phyloP scores from a whole-genome alignment of 2,888 invertebrate genomes.

The Drosophila algonquin region DNA sequence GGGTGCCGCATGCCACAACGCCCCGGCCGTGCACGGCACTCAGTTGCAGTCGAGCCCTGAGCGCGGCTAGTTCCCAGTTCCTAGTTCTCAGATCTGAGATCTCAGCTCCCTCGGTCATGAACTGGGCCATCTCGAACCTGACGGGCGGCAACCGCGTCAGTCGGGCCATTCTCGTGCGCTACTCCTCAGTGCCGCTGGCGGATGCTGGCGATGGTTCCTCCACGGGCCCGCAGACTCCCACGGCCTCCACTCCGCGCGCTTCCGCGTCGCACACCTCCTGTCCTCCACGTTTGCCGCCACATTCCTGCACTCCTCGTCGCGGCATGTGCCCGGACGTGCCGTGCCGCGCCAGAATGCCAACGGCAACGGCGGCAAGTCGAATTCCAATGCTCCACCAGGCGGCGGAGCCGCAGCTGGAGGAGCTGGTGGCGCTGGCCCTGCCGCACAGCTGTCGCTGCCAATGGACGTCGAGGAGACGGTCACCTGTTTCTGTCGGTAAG shows the following conservation, averaged over 20 bases:
- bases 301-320: slow-evolving; percentile 73
- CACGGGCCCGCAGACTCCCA: slow-evolving; percentile 69
- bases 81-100: background rate
- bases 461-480: slow-evolving; percentile 89
- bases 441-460: slow-evolving; percentile 85
- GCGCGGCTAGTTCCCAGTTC: slow-evolving; percentile 44
- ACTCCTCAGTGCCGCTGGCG: slow-evolving; percentile 82
- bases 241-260: slow-evolving; percentile 62
- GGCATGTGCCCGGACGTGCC: slow-evolving; percentile 78
- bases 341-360: slow-evolving; percentile 64
- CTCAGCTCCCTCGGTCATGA: slow-evolving; percentile 69
- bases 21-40: slow-evolving; percentile 38
- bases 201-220: slow-evolving; percentile 74
- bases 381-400: slow-evolving; percentile 19
- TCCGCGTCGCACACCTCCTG: slow-evolving; percentile 61
- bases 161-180: slow-evolving; percentile 83
- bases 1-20: background rate
- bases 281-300: slow-evolving; percentile 77
- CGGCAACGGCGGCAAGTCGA: slow-evolving; percentile 20
- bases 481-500: slow-evolving; percentile 92
- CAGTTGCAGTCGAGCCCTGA: slow-evolving; percentile 64
- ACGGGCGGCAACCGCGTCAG: slow-evolving; percentile 84
- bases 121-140: slow-evolving; percentile 84
- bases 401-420: slow-evolving; percentile 3
- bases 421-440: slow-evolving; percentile 29